A percentile compares a stretch with the other conserved stretches of the same genome.
These are phyloP conservation scores for Dioctria rufipes DNA, from an alignment of 2,888 invertebrate genomes.

Conservation along the genomic window DNA sequence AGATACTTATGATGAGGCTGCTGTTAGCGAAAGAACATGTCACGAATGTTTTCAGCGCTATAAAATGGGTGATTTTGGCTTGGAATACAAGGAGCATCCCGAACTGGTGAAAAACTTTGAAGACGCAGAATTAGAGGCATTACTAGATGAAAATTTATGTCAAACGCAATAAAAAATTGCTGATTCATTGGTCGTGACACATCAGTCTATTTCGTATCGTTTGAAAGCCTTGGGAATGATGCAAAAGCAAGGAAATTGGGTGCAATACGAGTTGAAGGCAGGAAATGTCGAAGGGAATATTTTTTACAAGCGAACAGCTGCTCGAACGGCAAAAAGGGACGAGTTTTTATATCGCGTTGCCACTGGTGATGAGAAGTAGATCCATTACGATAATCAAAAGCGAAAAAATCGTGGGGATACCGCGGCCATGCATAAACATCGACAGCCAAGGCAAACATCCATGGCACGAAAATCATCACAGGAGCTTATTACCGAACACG, in stretches of 20 bases:
- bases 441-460: too few species aligned
- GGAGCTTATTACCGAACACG: too few species aligned
- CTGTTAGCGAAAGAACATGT: constrained; percentile 46
- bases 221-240: neutral
- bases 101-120: constrained; percentile 47
- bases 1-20: constrained; percentile 46
- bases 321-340: too few species aligned
- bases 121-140: constrained; percentile 57
- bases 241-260: neutral
- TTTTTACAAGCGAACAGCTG: too few species aligned
- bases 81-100: constrained; percentile 55
- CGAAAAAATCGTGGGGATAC: too few species aligned
- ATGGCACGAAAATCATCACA: too few species aligned
- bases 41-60: constrained; percentile 56
- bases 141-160: constrained; percentile 57
- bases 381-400: too few species aligned
- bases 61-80: constrained; percentile 55
- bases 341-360: too few species aligned
- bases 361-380: too few species aligned
- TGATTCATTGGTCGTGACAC: neutral
- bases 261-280: too few species aligned
- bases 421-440: too few species aligned
- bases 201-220: neutral
- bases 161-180: neutral
- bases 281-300: too few species aligned